Evolutionary conservation across 2,113 vertebrate species (phyloP), one percentile per base, ranked within the genome.

Genomic region (Dipodomys ordii): DNA sequence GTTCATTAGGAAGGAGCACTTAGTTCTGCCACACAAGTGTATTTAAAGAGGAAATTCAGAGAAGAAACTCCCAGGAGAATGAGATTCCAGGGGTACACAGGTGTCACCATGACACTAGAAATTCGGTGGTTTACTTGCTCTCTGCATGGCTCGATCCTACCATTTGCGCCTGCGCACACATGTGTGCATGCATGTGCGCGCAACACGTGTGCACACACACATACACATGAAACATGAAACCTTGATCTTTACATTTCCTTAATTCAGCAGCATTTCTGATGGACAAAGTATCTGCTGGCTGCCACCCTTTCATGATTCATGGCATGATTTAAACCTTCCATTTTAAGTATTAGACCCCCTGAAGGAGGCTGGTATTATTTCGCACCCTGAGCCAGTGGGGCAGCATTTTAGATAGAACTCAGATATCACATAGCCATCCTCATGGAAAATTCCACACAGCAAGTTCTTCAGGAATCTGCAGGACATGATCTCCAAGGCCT

Each of bases 1-100:
- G 19, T 8, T 62, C 12, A 1, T 19, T 2, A 35, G 71, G 65
- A 23, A 30, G 65, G 30, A 16, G 10, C 7, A 30, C 6, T 20
- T 28, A 18, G 20, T 57, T 68, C 85, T 83, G 64, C 49, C 8
- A 11, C 25, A 27, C 6, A 16, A 18, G 13, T 6, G 13, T n/a
- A 6, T 76, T 64, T 39, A 84, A 67, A 77, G 73, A 87, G 53
- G 83, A 57, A 28, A 57, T 84, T 80, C 87, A 35, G 39, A 30
- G 88, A 53, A 87, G 39, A 44, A 64, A 13, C 35, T 80, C 28
- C 77, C 46, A 1, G 60, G 30, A 18, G 65, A 87, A 35, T 73
- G 76, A 57, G 53, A n/a, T 30, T 25, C 62, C 57, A 27, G 10
- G 39, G 27, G 57, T 11, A 39, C 20, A 77, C 25, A 49, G n/a